A percentile compares a stretch with the other conserved stretches of the same genome.
Evolutionary conservation across 2,888 invertebrate genomes (phyloP).

Genomic region (Himalopsyche japonica): DNA sequence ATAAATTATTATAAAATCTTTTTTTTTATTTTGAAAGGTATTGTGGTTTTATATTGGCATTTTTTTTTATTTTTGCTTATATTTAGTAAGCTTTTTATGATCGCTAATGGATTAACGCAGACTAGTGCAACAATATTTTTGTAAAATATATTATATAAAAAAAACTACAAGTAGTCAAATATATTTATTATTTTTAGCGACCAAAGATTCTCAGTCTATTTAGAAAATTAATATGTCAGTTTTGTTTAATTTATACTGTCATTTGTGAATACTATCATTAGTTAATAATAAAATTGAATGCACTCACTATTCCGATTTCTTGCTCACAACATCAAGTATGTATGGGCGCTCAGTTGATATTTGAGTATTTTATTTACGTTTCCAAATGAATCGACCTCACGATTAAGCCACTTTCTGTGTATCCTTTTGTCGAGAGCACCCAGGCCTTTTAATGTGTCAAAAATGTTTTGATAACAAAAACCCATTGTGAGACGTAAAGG

Average conservation of each 20-base stretch:
- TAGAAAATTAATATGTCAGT: too few species aligned
- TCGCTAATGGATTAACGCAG: too few species aligned
- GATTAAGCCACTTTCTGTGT: slow-evolving; percentile 24
- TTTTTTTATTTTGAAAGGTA: too few species aligned
- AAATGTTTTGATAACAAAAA: slow-evolving; percentile 36
- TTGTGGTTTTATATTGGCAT: too few species aligned
- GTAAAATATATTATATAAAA: too few species aligned
- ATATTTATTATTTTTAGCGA: too few species aligned
- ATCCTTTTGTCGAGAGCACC: slow-evolving; percentile 30
- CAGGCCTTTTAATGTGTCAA: slow-evolving; percentile 36
- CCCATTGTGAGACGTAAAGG: slow-evolving; percentile 10
- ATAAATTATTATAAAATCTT: too few species aligned
- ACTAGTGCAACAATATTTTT: too few species aligned
- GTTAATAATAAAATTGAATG: neutral
- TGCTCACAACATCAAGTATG: neutral
- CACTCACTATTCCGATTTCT: slow-evolving; percentile 6
- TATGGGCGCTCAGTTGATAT: neutral
- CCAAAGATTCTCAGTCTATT: too few species aligned
- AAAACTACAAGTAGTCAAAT: too few species aligned
- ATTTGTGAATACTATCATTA: neutral
- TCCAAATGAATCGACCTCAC: slow-evolving; percentile 29
- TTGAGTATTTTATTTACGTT: slow-evolving; percentile 27
- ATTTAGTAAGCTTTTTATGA: too few species aligned
- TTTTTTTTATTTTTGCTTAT: too few species aligned
- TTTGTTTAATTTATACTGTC: neutral